Base-by-base conservation (phyloP, 1,140 invertebrate species). In the Triops cancriformis region DNA sequence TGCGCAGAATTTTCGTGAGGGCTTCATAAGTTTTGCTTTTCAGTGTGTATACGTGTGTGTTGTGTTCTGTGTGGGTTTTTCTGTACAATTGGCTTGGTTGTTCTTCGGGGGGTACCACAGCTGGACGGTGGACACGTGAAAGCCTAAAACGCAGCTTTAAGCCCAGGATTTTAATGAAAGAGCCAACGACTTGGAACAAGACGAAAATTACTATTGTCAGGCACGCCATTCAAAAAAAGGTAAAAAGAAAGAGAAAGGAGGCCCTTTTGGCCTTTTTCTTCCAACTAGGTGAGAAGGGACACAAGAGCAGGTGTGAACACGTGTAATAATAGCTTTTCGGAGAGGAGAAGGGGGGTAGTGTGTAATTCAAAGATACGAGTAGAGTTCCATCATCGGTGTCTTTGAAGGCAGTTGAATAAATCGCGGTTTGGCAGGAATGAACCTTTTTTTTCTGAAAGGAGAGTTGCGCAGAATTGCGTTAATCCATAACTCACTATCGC, bases 241-340 rank as follows among this genome's bases (percentile, higher is more conserved):
- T n/a, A 64, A 23, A 64, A 23, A n/a, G 23, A 23, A 23, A 23
- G 51, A 64, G 51, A 64, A 64, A n/a, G 51, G 51, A 18, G 3
- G 18, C 51, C 18, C 18, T 18, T n/a, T n/a, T 64, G 51, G 18
- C 51, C 5, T 18, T 23, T 64, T 18, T 37, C 31, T 37, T 37
- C 31, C 31, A 64, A 3, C 51, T n/a, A 64, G 51, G 51, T 64
- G 45, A n/a, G 6, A 64, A 37, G 31, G 31, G 31, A 23, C 45
- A 64, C 14, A 64, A 64, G 45, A 64, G 45, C 45, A 64, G 45
- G 45, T 64, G 51, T 64, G 51, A 64, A 64, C 51, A 64, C 51
- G 51, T 23, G 51, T 64, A 23, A 64, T 64, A 64, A 64, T n/a
- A 23, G 51, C 51, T 64, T 64, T 64, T 64, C 31, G 2, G 31